Conservation (phyloP, 2,888 invertebrate species). For the Cistogaster globosa region DNA sequence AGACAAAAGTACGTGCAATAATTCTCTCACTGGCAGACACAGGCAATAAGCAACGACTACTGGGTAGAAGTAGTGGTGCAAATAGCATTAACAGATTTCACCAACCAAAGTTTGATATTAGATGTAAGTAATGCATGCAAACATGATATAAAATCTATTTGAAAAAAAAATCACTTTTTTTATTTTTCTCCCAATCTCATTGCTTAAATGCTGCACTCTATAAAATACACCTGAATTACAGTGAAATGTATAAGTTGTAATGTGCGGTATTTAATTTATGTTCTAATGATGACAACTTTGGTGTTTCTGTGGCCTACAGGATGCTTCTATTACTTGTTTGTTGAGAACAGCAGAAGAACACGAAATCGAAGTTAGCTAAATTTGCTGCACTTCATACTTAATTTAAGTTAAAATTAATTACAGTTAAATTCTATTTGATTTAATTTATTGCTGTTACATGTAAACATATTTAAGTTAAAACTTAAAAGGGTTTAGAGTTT, state of each 20-base stretch:
- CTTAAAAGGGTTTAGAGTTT: slow-evolving; percentile 65
- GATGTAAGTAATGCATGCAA: slow-evolving; percentile 51
- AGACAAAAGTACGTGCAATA: slow-evolving; percentile 78
- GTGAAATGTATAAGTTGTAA: slow-evolving; percentile 39
- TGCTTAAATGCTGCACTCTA: slow-evolving; percentile 15
- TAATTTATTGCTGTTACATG: slow-evolving; percentile 50
- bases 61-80: slow-evolving; percentile 74
- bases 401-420: slow-evolving; percentile 21
- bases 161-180: slow-evolving; percentile 7
- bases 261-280: slow-evolving; percentile 57
- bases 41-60: slow-evolving; percentile 81
- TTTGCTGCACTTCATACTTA: slow-evolving; percentile 1
- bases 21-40: slow-evolving; percentile 81
- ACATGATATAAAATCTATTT: background rate
- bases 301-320: slow-evolving; percentile 60
- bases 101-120: slow-evolving; percentile 30
- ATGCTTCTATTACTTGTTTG: slow-evolving; percentile 18
- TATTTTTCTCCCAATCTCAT: background rate
- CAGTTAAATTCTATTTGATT: slow-evolving; percentile 30
- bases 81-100: slow-evolving; percentile 24
- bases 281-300: slow-evolving; percentile 58
- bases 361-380: slow-evolving; percentile 57
- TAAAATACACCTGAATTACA: slow-evolving; percentile 7
- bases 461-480: slow-evolving; percentile 65
- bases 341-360: background rate